Conservation (phyloP, 2,113 vertebrate species). For the Eclectus roratus region DNA sequence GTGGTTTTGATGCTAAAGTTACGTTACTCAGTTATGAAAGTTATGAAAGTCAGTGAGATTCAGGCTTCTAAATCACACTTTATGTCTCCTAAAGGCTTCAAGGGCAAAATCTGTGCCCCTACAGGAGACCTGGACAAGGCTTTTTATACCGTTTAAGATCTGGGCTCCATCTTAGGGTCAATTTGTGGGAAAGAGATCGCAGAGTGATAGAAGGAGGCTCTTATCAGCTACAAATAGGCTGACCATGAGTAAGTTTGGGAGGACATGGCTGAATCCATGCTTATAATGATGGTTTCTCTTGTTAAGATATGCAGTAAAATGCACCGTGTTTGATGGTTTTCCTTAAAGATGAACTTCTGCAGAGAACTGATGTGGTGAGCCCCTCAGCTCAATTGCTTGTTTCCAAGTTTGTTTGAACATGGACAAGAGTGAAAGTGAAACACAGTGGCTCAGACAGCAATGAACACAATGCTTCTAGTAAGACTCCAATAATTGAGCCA, state of each 20-base stretch:
- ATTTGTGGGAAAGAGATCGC: neutral
- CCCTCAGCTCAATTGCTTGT: neutral
- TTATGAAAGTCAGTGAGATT: neutral
- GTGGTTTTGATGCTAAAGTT: neutral
- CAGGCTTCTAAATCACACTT: neutral
- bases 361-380: neutral
- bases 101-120: neutral
- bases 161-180: neutral
- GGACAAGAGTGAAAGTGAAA: neutral
- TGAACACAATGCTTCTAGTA: neutral
- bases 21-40: neutral
- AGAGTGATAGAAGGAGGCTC: neutral
- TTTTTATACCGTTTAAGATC: neutral
- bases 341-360: neutral
- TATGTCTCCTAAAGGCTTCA: neutral
- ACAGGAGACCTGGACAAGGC: neutral
- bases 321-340: neutral
- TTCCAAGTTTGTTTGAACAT: neutral
- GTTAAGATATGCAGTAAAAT: neutral
- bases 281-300: neutral
- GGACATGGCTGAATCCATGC: neutral
- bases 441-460: neutral
- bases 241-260: neutral
- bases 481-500: slow-evolving; percentile 16
- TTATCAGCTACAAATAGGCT: neutral